Conservation (phyloP, 2,888 invertebrate species). For the Blera fallax region DNA sequence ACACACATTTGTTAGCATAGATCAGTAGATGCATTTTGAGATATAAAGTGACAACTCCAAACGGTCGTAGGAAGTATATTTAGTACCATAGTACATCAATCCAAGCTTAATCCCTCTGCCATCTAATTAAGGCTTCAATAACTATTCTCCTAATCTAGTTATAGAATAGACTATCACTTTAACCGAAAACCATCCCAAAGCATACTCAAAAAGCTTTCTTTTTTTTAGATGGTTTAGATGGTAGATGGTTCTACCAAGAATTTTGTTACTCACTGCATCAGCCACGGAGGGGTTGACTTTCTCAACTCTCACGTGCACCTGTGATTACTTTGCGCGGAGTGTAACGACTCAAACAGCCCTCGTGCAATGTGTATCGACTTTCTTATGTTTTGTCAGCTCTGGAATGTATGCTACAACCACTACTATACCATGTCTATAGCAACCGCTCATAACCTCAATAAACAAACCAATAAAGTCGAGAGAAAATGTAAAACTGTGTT, state of each 20-base stretch:
- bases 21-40: too few species aligned
- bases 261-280: neutral
- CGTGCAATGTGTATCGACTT: neutral
- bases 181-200: too few species aligned
- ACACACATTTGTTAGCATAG: too few species aligned
- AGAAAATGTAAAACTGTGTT: constrained; percentile 54
- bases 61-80: too few species aligned
- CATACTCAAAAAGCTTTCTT: too few species aligned
- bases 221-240: too few species aligned
- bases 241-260: neutral
- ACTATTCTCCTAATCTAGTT: too few species aligned
- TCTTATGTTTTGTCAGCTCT: neutral
- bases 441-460: constrained; percentile 82
- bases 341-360: neutral
- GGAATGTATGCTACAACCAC: constrained; percentile 38
- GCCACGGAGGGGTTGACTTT: neutral
- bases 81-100: too few species aligned
- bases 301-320: neutral
- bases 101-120: too few species aligned
- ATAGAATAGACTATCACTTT: too few species aligned
- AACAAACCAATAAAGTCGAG: constrained; percentile 81
- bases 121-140: too few species aligned
- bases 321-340: neutral
- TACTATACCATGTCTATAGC: constrained; percentile 76
- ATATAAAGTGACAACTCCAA: too few species aligned